A percentile compares a stretch with the other conserved stretches of the same genome.
phyloP scores from a whole-genome alignment of 1,140 invertebrate species.

The Apis mellifera region Amel_HAv3.1 CM009933.2:4440501-4441000 shows the following conservation, averaged over 20 bases:
- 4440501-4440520: slow-evolving; percentile 31
- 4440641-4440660: not conserved
- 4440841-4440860: too few species aligned
- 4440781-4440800: not conserved
- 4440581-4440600: not conserved
- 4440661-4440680: not conserved
- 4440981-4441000: slow-evolving; percentile 11
- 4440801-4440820: not conserved
- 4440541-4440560: not conserved
- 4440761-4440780: too few species aligned
- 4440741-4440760: too few species aligned
- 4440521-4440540: slow-evolving; percentile 8
- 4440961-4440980: slow-evolving; percentile 1
- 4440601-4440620: not conserved
- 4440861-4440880: not conserved
- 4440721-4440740: too few species aligned
- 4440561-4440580: not conserved
- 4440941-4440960: not conserved
- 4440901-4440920: slow-evolving; percentile 13
- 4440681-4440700: not conserved
- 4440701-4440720: not conserved
- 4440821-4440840: not conserved
- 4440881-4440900: not conserved
- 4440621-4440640: not conserved
- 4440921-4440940: slow-evolving; percentile 21